phyloP scores from a whole-genome alignment of 2,888 invertebrate species.

The Spisula solida region DNA sequence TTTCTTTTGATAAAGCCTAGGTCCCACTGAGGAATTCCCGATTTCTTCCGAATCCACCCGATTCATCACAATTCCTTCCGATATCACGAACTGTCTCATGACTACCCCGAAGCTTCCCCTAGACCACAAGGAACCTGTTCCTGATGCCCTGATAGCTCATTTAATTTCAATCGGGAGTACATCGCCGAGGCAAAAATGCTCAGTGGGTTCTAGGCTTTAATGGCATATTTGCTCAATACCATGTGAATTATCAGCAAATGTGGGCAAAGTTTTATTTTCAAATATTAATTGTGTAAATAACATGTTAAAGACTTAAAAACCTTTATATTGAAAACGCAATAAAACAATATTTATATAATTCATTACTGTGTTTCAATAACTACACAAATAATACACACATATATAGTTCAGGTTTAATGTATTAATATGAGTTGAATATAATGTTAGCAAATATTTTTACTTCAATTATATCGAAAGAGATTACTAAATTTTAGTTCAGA shows the following conservation, averaged over 20 bases:
- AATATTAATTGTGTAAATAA: neutral
- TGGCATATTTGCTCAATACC: no score
- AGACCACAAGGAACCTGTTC: no score
- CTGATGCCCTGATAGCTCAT: no score
- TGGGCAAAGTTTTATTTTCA: neutral
- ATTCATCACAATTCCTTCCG: no score
- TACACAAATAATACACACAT: neutral
- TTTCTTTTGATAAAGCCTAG: no score
- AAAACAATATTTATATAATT: constrained; percentile 7
- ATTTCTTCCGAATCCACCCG: no score
- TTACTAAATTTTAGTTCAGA: neutral
- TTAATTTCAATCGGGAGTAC: no score
- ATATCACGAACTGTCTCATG: no score
- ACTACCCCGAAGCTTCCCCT: no score
- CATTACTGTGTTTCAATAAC: neutral
- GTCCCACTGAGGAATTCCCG: no score
- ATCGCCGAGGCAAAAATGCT: no score
- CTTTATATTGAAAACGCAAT: neutral
- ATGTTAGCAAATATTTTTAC: constrained; percentile 6
- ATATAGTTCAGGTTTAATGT: neutral
- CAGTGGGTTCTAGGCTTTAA: no score
- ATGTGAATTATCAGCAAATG: neutral
- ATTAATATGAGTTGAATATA: neutral
- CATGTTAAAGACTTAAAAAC: neutral
- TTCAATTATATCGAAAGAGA: constrained; percentile 6